Percentiles rank a stretch among this genome's conserved stretches.
phyloP scores from a whole-genome alignment of 2,888 invertebrate species.

The Camptogramma bilineatum region DNA sequence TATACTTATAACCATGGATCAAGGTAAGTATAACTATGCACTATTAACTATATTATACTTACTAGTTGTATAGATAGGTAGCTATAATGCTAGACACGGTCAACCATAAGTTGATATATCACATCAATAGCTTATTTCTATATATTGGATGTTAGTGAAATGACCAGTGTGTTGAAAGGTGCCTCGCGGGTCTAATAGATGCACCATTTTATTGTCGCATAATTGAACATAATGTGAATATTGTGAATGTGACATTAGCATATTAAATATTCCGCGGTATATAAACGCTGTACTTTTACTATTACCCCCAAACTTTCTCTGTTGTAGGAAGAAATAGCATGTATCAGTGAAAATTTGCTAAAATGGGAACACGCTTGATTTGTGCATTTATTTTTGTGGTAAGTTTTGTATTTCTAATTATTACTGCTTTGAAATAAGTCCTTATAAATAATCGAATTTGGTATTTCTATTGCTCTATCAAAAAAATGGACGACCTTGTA shows the following conservation, averaged over 20 bases:
- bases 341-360: constrained; percentile 22
- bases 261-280: constrained; percentile 43
- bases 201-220: neutral
- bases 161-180: neutral
- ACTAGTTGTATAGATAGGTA: too few species aligned
- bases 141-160: neutral
- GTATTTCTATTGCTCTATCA: too few species aligned
- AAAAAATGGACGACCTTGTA: too few species aligned
- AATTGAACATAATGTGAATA: neutral
- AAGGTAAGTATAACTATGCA: too few species aligned
- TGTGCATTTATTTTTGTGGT: constrained; percentile 42
- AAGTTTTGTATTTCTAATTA: constrained; percentile 29
- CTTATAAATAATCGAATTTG: too few species aligned
- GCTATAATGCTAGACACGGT: too few species aligned
- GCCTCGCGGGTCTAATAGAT: neutral
- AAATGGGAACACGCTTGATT: constrained; percentile 31
- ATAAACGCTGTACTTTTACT: constrained; percentile 32
- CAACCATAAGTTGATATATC: too few species aligned
- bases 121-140: too few species aligned
- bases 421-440: neutral
- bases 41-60: too few species aligned
- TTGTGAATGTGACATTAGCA: constrained; percentile 18
- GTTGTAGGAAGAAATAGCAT: constrained; percentile 23
- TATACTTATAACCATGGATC: too few species aligned
- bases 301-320: constrained; percentile 35